A percentile compares a stretch with the other conserved stretches of the same genome.
Evolutionary conservation across 2,797 vertebrate genomes (phyloP).

Genomic region (Parauchenoglanis punctatus): DNA sequence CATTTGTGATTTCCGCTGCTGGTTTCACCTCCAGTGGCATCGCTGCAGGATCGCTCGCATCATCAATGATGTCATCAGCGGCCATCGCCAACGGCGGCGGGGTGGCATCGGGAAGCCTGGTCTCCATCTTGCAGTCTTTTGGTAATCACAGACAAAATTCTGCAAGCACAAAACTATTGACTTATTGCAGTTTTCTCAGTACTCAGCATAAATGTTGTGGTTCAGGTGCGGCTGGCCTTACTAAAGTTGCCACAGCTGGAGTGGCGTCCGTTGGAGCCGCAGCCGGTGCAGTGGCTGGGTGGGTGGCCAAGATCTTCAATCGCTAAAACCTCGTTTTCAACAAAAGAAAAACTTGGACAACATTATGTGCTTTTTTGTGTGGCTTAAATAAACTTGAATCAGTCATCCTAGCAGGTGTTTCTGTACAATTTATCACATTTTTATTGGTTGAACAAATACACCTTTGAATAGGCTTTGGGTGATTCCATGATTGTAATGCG

Average conservation of each 20-base stretch:
- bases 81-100: constrained; percentile 54
- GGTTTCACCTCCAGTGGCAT: constrained; percentile 50
- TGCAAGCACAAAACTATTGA: neutral
- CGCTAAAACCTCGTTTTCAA: neutral
- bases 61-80: constrained; percentile 50
- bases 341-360: neutral
- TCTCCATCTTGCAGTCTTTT: constrained; percentile 45
- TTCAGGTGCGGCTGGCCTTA: constrained; percentile 50
- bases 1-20: neutral
- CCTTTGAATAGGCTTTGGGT: neutral
- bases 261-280: neutral
- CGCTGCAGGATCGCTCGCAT: constrained; percentile 37
- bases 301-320: neutral
- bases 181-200: neutral
- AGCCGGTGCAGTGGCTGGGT: neutral
- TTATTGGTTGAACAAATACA: neutral
- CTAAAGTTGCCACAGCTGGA: neutral
- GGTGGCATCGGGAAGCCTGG: constrained; percentile 18
- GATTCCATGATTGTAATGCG: neutral
- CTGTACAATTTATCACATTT: neutral
- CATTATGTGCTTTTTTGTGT: neutral
- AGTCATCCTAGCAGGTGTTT: neutral
- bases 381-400: neutral
- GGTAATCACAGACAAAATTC: constrained; percentile 28
- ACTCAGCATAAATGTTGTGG: neutral